Evolutionary conservation across 2,888 invertebrate species (phyloP).

Genomic region (Sarcophaga subvicina): DNA sequence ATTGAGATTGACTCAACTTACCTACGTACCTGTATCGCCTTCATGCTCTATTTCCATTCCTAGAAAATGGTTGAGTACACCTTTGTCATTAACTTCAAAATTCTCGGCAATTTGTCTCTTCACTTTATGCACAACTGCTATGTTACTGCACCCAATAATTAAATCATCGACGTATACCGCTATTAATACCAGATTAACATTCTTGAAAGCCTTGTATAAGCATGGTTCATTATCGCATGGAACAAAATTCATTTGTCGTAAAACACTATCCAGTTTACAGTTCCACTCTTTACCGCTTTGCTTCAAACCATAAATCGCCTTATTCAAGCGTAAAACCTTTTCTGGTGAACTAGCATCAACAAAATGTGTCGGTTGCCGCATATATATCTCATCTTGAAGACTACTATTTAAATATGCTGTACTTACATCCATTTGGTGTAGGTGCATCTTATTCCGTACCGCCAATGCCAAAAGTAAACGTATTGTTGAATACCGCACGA

Average conservation of each 20-base stretch:
- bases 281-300: no score
- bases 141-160: not conserved
- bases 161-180: not conserved
- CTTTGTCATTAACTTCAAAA: no score
- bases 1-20: not conserved
- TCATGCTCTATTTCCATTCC: not conserved
- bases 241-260: no score
- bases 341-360: no score
- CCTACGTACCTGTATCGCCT: not conserved
- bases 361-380: conserved; percentile 39
- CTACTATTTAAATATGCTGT: conserved; percentile 62
- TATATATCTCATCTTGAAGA: conserved; percentile 42
- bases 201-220: not conserved
- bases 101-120: no score
- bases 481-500: no score
- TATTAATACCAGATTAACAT: not conserved
- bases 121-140: no score
- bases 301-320: no score
- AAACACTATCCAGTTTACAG: no score
- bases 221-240: conserved; percentile 29
- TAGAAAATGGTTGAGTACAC: no score
- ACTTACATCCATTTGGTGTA: conserved; percentile 65
- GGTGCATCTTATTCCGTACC: conserved; percentile 49
- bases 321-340: no score
- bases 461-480: conserved; percentile 55